A percentile compares a stretch with the other conserved stretches of the same genome.
phyloP scores from a whole-genome alignment of 1,140 invertebrate species.

The Listronotus oregonensis region DNA sequence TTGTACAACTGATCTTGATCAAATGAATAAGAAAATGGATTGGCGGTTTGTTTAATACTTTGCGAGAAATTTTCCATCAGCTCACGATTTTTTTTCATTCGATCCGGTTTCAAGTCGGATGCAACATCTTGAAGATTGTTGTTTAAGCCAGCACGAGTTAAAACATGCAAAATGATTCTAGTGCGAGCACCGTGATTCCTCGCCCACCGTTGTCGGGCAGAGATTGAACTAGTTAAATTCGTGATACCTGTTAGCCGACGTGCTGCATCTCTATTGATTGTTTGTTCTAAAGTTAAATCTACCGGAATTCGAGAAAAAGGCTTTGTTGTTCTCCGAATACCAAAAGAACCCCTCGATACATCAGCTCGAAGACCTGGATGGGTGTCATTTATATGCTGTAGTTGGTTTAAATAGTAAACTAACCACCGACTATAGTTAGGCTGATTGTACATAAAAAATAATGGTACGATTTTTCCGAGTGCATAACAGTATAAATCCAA shows the following conservation, averaged over 20 bases:
- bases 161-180: slow-evolving; percentile 30
- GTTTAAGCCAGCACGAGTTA: background rate
- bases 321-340: slow-evolving; percentile 29
- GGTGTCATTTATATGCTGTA: slow-evolving; percentile 36
- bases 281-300: slow-evolving; percentile 41
- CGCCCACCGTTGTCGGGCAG: slow-evolving; percentile 47
- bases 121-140: background rate
- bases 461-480: too few species aligned
- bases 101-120: background rate
- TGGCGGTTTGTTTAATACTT: background rate
- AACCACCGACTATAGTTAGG: slow-evolving; percentile 46
- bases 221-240: slow-evolving; percentile 45
- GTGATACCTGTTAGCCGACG: slow-evolving; percentile 44
- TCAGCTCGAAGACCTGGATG: slow-evolving; percentile 42
- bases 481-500: too few species aligned
- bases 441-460: slow-evolving; percentile 32
- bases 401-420: slow-evolving; percentile 36
- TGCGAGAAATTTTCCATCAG: background rate
- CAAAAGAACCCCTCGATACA: slow-evolving; percentile 36
- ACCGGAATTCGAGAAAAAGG: slow-evolving; percentile 30
- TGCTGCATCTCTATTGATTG: slow-evolving; percentile 44
- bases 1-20: slow-evolving; percentile 22
- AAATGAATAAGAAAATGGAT: slow-evolving; percentile 7
- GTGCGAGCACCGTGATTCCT: slow-evolving; percentile 46
- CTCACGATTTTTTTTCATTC: slow-evolving; percentile 3